These are phyloP conservation scores for Dipodomys stephensi DNA, from an alignment of 2,113 vertebrate species.

Conservation along the genomic window DNA sequence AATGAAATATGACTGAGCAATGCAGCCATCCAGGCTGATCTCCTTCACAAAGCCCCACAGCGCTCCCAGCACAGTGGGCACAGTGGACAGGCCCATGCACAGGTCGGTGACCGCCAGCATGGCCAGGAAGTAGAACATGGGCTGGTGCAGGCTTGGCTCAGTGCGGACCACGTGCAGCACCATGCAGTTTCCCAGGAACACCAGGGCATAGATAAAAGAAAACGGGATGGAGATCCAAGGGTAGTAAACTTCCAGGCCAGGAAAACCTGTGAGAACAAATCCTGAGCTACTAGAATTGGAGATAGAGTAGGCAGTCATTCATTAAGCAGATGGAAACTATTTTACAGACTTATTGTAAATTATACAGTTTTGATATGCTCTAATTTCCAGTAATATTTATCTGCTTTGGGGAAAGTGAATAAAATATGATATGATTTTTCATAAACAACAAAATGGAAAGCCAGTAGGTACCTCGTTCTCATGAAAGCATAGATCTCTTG, in stretches of 20 bases:
- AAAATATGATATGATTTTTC: neutral
- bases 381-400: neutral
- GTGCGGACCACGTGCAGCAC: constrained; percentile 69
- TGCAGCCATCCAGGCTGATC: constrained; percentile 50
- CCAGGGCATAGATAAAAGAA: constrained; percentile 40
- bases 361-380: neutral
- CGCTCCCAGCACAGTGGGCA: constrained; percentile 16
- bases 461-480: neutral
- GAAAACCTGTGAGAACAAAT: constrained; percentile 72
- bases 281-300: neutral
- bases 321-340: neutral
- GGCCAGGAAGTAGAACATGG: constrained; percentile 79
- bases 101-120: constrained; percentile 71
- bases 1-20: constrained; percentile 69
- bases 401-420: neutral
- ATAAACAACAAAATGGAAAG: neutral
- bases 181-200: constrained; percentile 71
- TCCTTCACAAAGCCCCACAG: constrained; percentile 48
- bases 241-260: constrained; percentile 70
- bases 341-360: neutral
- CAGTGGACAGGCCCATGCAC: constrained; percentile 57
- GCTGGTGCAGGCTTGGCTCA: constrained; percentile 69
- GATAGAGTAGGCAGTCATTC: neutral
- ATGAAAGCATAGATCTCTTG: neutral
- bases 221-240: constrained; percentile 77